phyloP scores from a whole-genome alignment of 2,888 invertebrate species.

The Ypsolopha scabrella region DNA sequence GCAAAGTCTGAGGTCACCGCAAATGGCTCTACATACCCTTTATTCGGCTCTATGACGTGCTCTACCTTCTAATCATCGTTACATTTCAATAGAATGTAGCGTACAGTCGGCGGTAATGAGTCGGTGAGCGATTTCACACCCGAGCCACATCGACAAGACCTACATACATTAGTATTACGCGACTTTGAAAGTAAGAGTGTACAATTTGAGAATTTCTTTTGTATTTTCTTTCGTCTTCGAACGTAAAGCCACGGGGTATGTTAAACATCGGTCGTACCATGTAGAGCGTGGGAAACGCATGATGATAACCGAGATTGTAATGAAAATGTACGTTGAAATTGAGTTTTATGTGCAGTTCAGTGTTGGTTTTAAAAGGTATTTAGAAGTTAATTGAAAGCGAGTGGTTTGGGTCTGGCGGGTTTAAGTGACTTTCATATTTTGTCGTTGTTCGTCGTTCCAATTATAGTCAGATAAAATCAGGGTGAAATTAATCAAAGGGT shows the following conservation, averaged over 20 bases:
- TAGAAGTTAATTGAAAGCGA: no score
- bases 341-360: neutral
- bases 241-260: neutral
- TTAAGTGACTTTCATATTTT: no score
- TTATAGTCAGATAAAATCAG: no score
- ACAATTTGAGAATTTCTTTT: neutral
- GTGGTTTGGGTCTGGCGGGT: no score
- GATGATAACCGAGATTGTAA: neutral
- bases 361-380: no score
- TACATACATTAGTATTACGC: constrained; percentile 1
- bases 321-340: neutral
- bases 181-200: constrained; percentile 28
- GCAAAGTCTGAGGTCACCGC: neutral
- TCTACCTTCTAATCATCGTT: no score
- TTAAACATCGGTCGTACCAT: constrained; percentile 14
- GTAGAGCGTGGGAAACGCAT: constrained; percentile 46
- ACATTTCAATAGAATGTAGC: neutral
- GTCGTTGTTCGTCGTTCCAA: no score
- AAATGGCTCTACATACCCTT: no score
- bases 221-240: neutral
- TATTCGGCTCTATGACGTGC: no score
- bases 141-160: neutral
- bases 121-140: neutral
- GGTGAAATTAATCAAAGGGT: no score
- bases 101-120: no score